phyloP scores from a whole-genome alignment of 2,113 vertebrate genomes.

The Blennius ocellaris region DNA sequence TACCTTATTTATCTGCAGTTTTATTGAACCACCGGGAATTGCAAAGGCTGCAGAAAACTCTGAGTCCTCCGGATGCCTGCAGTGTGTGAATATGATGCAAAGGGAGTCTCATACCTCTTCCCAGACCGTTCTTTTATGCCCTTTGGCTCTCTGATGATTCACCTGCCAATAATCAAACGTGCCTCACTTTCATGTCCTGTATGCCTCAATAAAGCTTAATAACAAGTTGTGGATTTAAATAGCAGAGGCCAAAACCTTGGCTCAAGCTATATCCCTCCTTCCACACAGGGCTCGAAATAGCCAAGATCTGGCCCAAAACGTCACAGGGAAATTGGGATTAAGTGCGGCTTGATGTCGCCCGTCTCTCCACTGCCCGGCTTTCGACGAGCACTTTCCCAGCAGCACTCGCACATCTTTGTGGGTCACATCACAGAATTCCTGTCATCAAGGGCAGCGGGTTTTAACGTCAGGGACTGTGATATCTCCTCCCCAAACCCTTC shows the following conservation, averaged over 20 bases:
- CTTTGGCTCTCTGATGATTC: constrained; percentile 63
- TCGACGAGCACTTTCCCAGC: constrained; percentile 65
- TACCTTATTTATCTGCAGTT: constrained; percentile 60
- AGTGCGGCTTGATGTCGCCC: constrained; percentile 74
- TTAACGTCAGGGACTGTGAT: constrained; percentile 79
- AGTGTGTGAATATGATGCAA: constrained; percentile 36
- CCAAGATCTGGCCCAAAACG: constrained; percentile 67
- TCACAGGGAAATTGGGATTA: constrained; percentile 81
- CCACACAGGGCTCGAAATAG: constrained; percentile 76
- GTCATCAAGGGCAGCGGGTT: constrained; percentile 80
- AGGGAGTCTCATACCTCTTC: constrained; percentile 39
- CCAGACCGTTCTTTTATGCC: constrained; percentile 28
- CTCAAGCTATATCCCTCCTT: constrained; percentile 40
- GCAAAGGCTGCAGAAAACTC: constrained; percentile 48
- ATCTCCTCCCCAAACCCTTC: constrained; percentile 77
- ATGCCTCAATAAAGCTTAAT: constrained; percentile 68
- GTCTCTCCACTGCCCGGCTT: constrained; percentile 70
- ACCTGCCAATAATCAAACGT: constrained; percentile 63
- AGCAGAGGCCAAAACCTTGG: constrained; percentile 57
- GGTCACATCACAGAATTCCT: constrained; percentile 80
- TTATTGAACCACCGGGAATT: constrained; percentile 66
- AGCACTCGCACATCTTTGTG: constrained; percentile 77
- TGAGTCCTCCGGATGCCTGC: constrained; percentile 28
- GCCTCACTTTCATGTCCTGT: constrained; percentile 63
- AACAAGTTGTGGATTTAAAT: constrained; percentile 74